These are phyloP conservation scores for Hydropotes inermis DNA, from an alignment of 2,113 vertebrate genomes.

Conservation along the genomic window DNA sequence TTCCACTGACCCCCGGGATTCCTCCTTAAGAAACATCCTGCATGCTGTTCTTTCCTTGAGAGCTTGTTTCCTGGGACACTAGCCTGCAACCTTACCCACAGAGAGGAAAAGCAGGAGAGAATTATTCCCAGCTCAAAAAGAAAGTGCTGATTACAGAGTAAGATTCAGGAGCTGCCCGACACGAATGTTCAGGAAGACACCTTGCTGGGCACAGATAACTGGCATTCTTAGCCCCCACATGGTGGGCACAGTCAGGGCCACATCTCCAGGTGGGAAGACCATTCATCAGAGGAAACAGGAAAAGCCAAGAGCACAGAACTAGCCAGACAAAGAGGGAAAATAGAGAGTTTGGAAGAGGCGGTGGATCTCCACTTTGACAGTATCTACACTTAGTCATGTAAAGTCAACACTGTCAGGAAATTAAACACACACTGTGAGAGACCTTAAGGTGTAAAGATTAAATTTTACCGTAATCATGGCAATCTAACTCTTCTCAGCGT, in stretches of 20 bases:
- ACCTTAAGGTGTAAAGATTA: not conserved
- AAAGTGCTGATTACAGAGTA: not conserved
- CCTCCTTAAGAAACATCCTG: too few species aligned
- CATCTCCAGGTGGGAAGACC: not conserved
- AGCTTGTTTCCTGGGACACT: not conserved
- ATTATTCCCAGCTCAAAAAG: not conserved
- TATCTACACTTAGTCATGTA: not conserved
- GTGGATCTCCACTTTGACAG: not conserved
- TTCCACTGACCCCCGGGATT: not conserved
- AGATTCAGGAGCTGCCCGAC: not conserved
- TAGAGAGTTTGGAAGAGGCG: not conserved
- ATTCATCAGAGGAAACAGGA: not conserved
- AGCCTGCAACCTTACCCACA: not conserved
- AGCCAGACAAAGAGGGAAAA: not conserved
- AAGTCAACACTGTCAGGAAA: not conserved
- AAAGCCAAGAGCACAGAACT: not conserved
- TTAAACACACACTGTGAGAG: not conserved
- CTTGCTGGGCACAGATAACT: not conserved
- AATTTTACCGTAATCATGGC: not conserved
- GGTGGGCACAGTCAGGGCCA: not conserved
- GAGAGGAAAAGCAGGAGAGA: not conserved
- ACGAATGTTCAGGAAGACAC: not conserved
- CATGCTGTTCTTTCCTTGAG: fast-evolving
- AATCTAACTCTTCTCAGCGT: not conserved
- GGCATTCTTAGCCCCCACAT: not conserved